Conservation (phyloP, 2,797 vertebrate genomes). For the Alexandromys oeconomus region DNA sequence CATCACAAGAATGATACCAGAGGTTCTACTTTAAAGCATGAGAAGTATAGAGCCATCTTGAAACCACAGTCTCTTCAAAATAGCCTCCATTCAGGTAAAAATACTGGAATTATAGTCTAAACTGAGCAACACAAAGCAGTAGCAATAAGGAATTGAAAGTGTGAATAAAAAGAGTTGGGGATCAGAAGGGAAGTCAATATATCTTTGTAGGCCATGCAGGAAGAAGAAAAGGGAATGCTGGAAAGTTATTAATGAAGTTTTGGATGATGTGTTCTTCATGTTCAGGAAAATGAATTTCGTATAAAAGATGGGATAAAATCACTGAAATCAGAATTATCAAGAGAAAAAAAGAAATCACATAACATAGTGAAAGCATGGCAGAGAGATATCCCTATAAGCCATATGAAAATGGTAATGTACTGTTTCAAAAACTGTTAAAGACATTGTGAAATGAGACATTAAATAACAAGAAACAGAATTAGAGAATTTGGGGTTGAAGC, state of each 20-base stretch:
- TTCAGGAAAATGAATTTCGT: conserved; percentile 15
- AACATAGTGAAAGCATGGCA: background rate
- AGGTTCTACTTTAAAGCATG: background rate
- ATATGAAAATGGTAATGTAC: background rate
- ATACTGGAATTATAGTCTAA: background rate
- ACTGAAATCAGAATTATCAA: background rate
- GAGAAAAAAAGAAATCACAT: background rate
- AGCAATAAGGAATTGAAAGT: background rate
- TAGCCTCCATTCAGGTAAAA: background rate
- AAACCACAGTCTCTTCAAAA: background rate
- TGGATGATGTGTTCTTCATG: background rate
- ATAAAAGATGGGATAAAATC: background rate
- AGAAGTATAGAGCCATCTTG: background rate
- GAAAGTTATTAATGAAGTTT: conserved; percentile 1
- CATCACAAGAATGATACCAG: background rate
- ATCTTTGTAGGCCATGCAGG: background rate
- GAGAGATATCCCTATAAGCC: background rate
- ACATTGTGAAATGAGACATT: background rate
- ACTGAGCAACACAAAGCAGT: background rate
- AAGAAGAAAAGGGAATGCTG: background rate
- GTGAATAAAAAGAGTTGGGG: background rate
- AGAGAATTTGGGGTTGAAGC: background rate
- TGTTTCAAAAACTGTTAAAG: background rate
- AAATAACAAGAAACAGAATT: background rate
- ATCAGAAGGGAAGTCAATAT: background rate